A percentile compares a stretch with the other conserved stretches of the same genome.
phyloP scores from a whole-genome alignment of 2,797 vertebrate species.

The Propithecus deckenii region DNA sequence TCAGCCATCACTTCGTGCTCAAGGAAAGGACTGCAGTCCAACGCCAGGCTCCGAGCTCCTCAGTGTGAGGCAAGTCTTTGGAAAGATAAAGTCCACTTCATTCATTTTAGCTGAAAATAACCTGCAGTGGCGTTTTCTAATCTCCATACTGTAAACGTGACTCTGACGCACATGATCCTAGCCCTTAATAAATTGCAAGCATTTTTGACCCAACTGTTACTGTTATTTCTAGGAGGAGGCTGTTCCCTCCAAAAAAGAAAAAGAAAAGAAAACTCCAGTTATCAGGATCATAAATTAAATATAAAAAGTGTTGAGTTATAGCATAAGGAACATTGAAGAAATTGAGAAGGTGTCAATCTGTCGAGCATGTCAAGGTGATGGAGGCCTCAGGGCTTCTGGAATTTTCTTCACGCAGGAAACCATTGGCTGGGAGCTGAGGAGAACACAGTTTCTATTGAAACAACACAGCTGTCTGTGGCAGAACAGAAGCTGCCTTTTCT shows the following conservation, averaged over 20 bases:
- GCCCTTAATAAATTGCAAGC: background rate
- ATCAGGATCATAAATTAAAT: background rate
- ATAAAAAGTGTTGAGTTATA: background rate
- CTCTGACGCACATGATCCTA: background rate
- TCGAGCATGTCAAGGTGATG: background rate
- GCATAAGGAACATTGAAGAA: background rate
- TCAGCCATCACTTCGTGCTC: background rate
- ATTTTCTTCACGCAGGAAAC: background rate
- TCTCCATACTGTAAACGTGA: background rate
- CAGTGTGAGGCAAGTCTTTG: background rate
- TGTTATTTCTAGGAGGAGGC: background rate
- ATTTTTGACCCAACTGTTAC: background rate
- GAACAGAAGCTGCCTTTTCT: background rate
- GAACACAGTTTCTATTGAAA: background rate
- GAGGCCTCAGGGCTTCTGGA: background rate
- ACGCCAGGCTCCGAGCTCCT: background rate
- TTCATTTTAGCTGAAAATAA: background rate
- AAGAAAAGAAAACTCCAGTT: background rate
- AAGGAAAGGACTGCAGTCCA: background rate
- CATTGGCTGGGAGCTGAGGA: background rate
- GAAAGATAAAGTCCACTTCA: background rate
- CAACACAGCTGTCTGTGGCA: background rate
- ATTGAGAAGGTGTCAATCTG: background rate
- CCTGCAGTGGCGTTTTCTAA: background rate
- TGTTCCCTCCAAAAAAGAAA: background rate